Evolutionary conservation across 2,888 invertebrate species (phyloP).

Genomic region (Microplitis manilae): DNA sequence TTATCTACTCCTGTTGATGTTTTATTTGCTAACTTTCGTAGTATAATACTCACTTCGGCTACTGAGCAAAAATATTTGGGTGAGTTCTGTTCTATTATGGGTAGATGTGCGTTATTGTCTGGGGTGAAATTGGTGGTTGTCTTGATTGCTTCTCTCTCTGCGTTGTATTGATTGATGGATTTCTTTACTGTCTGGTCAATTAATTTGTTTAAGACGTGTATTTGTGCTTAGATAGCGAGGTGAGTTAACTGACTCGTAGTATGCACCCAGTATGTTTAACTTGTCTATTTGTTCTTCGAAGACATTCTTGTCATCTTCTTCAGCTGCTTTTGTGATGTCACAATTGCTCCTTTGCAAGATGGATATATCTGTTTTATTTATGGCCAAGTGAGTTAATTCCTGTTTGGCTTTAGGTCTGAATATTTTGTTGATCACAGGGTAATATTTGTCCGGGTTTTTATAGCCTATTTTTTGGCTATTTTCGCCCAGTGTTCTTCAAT

Average conservation of each 20-base stretch:
- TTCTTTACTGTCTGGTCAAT: neutral
- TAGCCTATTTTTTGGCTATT: constrained; percentile 33
- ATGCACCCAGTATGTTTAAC: constrained; percentile 39
- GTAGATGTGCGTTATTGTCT: neutral
- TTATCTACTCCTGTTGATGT: constrained; percentile 30
- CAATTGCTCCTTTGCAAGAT: neutral
- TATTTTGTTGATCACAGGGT: constrained; percentile 40
- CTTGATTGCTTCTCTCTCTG: neutral
- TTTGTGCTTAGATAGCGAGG: constrained; percentile 30
- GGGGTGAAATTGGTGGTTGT: neutral
- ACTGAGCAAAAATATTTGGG: neutral
- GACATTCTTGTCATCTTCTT: constrained; percentile 3
- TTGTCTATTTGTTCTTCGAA: constrained; percentile 16
- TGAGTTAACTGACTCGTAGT: constrained; percentile 41
- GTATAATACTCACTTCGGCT: neutral
- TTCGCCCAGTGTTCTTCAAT: constrained; percentile 31
- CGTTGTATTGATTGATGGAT: neutral
- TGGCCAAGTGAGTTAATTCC: neutral
- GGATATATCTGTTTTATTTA: constrained; percentile 4
- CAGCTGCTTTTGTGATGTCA: neutral
- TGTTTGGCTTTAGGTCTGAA: constrained; percentile 13
- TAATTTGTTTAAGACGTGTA: neutral
- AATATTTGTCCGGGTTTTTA: constrained; percentile 36
- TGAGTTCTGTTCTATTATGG: neutral
- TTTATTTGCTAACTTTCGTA: constrained; percentile 37